Conservation (phyloP, 2,888 invertebrate genomes). For the Stenurella melanura region DNA sequence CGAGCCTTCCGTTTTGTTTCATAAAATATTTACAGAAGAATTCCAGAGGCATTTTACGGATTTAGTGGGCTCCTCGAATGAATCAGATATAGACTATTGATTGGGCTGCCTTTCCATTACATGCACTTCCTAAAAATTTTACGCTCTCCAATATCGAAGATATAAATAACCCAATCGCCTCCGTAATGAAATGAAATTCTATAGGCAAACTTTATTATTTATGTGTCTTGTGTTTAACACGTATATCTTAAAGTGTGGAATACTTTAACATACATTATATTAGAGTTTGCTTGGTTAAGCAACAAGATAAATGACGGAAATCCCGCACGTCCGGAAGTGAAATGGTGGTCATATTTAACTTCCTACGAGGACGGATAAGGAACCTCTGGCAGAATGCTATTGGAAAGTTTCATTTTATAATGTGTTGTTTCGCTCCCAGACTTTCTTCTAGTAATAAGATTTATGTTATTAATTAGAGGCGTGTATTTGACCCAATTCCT, state of each 20-base stretch:
- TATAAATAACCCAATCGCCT: constrained; percentile 17
- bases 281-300: constrained; percentile 34
- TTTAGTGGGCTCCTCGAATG: neutral
- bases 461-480: neutral
- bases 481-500: too few species aligned
- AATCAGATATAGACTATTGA: constrained; percentile 6
- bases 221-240: constrained; percentile 8
- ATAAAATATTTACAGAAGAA: neutral
- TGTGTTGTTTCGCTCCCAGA: neutral
- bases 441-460: neutral
- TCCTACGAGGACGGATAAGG: constrained; percentile 24
- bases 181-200: constrained; percentile 4
- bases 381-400: constrained; percentile 8
- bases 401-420: constrained; percentile 13
- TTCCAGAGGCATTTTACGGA: neutral
- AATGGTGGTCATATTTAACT: constrained; percentile 38
- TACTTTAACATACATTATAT: constrained; percentile 35
- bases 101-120: neutral
- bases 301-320: constrained; percentile 32
- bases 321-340: constrained; percentile 38
- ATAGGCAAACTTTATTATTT: constrained; percentile 13
- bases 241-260: constrained; percentile 16
- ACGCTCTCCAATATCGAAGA: neutral
- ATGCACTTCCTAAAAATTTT: neutral
- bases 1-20: neutral